These are phyloP conservation scores for Lampropteryx suffumata DNA, from an alignment of 2,888 invertebrate species.

Conservation along the genomic window DNA sequence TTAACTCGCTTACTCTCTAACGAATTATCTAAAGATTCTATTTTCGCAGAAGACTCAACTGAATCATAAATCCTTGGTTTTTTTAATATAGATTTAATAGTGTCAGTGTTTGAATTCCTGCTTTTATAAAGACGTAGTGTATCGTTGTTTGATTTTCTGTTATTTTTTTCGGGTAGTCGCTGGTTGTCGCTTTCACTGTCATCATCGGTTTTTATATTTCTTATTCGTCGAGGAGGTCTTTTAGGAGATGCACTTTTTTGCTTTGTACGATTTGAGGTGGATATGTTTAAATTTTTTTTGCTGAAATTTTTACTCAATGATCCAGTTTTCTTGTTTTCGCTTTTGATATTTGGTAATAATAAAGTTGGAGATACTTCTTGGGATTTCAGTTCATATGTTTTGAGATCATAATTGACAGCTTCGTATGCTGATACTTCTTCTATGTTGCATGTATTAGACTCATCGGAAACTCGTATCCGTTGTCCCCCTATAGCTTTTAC, in stretches of 20 bases:
- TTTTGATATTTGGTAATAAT: slow-evolving; percentile 74
- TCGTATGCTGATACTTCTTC: slow-evolving; percentile 74
- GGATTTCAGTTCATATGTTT: slow-evolving; percentile 64
- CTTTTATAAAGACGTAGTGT: slow-evolving; percentile 54
- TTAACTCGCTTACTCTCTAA: slow-evolving; percentile 61
- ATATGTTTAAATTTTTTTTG: slow-evolving; percentile 59
- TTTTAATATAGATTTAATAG: slow-evolving; percentile 84
- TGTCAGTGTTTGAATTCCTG: slow-evolving; percentile 64
- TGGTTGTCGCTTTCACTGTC: slow-evolving; percentile 79
- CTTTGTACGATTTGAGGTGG: slow-evolving; percentile 64
- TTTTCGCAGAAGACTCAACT: slow-evolving; percentile 51
- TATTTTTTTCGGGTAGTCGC: slow-evolving; percentile 60
- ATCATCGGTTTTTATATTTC: slow-evolving; percentile 74
- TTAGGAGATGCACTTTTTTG: slow-evolving; percentile 83
- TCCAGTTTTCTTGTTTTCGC: slow-evolving; percentile 64
- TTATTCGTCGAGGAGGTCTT: slow-evolving; percentile 82
- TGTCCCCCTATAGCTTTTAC: slow-evolving; percentile 87
- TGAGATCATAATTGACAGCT: slow-evolving; percentile 76
- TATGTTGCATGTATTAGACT: slow-evolving; percentile 63
- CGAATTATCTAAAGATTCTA: slow-evolving; percentile 55
- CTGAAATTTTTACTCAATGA: slow-evolving; percentile 62
- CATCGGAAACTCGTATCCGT: slow-evolving; percentile 85
- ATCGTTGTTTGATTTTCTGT: slow-evolving; percentile 53
- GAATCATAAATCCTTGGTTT: slow-evolving; percentile 76
- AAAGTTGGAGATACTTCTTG: slow-evolving; percentile 58